A percentile compares a stretch with the other conserved stretches of the same genome.
phyloP scores from a whole-genome alignment of 2,113 vertebrate genomes.

The Ceyx melanurus region DNA sequence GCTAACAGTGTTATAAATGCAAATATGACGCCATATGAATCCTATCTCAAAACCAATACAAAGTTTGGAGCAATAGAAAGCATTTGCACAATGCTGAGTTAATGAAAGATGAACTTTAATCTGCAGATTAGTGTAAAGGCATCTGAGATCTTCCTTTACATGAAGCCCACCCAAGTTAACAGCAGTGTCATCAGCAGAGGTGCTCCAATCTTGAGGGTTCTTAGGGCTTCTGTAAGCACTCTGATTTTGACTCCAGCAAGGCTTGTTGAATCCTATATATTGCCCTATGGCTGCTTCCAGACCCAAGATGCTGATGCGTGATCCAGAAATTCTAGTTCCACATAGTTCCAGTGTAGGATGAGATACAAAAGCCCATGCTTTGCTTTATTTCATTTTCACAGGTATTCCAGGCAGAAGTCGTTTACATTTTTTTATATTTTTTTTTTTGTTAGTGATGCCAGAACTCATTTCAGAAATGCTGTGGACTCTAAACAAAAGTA shows the following conservation, averaged over 20 bases:
- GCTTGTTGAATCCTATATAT: not conserved
- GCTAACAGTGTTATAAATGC: not conserved
- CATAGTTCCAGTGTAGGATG: rapidly evolving
- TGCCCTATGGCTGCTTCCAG: not conserved
- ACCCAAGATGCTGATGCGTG: not conserved
- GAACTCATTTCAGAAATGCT: not conserved
- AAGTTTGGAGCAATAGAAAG: not conserved
- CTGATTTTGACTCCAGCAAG: not conserved
- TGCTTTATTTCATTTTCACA: not conserved
- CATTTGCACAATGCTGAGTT: not conserved
- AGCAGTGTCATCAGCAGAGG: not conserved
- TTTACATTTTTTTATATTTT: not conserved
- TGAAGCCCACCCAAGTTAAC: rapidly evolving
- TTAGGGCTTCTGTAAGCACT: not conserved
- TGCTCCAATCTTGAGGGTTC: not conserved
- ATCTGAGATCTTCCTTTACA: not conserved
- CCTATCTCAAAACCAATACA: not conserved
- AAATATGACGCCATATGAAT: not conserved
- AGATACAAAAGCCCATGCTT: not conserved
- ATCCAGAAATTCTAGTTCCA: not conserved
- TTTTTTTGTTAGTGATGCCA: not conserved
- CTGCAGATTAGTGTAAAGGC: not conserved
- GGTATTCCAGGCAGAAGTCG: not conserved
- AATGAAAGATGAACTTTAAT: not conserved
- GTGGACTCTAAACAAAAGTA: not conserved